Conservation (phyloP, 2,888 invertebrate species). For the Machimus rusticus region DNA sequence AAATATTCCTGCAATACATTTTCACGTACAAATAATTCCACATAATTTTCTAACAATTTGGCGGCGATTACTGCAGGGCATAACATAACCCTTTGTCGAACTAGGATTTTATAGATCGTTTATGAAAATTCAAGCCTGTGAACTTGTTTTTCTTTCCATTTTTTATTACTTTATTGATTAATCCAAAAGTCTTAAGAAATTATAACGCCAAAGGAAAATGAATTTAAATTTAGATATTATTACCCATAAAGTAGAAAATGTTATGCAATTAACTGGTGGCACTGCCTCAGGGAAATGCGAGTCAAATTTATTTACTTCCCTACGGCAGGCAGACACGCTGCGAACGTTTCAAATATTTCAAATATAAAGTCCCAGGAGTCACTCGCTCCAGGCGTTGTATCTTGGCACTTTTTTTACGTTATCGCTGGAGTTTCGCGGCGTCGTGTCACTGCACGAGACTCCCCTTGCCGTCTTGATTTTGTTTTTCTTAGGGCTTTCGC, state of each 20-base stretch:
- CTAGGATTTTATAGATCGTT: too few relatives aligned
- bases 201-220: not conserved
- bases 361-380: not conserved
- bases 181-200: not conserved
- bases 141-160: not conserved
- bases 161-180: not conserved
- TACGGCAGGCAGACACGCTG: not conserved
- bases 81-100: too few relatives aligned
- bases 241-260: not conserved
- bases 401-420: not conserved
- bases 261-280: not conserved
- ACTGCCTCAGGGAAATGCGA: not conserved
- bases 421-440: not conserved
- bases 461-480: not conserved
- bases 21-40: too few relatives aligned
- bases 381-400: not conserved
- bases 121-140: too few relatives aligned
- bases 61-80: too few relatives aligned
- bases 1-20: too few relatives aligned
- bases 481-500: not conserved
- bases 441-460: not conserved
- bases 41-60: too few relatives aligned
- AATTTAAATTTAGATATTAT: not conserved
- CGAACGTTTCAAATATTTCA: not conserved
- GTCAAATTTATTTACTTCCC: not conserved